phyloP scores from a whole-genome alignment of 2,888 invertebrate species.

The Campopleginae sp. region DNA sequence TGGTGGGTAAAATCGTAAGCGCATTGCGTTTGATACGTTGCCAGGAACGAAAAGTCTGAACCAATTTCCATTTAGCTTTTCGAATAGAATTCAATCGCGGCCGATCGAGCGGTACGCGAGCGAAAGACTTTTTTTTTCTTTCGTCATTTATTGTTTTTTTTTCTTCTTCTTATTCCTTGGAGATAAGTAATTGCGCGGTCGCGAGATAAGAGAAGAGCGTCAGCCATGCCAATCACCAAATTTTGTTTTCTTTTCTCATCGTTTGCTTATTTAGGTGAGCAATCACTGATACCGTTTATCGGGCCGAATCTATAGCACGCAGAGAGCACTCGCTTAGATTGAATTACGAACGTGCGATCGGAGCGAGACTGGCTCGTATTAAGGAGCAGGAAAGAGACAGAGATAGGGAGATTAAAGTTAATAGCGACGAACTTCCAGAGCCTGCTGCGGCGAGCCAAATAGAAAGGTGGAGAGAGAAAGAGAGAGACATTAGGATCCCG shows the following conservation, averaged over 20 bases:
- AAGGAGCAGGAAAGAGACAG: background rate
- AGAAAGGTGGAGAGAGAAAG: slow-evolving; percentile 24
- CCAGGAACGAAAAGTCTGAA: background rate
- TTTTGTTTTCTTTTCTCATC: slow-evolving; percentile 4
- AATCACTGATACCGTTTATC: slow-evolving; percentile 48
- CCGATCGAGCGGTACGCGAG: background rate
- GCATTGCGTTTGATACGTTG: background rate
- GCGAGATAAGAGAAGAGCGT: slow-evolving; percentile 1
- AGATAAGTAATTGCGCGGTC: slow-evolving; percentile 20
- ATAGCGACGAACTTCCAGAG: background rate
- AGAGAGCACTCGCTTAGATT: slow-evolving; percentile 51
- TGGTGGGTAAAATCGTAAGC: too few species aligned
- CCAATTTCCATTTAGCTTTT: background rate
- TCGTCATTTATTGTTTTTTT: background rate
- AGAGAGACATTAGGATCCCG: slow-evolving; percentile 43
- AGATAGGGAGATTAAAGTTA: slow-evolving; percentile 32
- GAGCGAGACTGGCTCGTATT: slow-evolving; percentile 29
- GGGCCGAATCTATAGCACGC: slow-evolving; percentile 24
- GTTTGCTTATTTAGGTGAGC: slow-evolving; percentile 25
- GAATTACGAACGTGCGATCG: slow-evolving; percentile 63
- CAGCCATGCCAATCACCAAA: slow-evolving; percentile 30
- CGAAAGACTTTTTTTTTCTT: background rate
- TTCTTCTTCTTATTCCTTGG: background rate
- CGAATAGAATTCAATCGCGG: background rate
- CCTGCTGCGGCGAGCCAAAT: slow-evolving; percentile 17